phyloP scores from a whole-genome alignment of 2,797 vertebrate genomes.

The Gobionotothen gibberifrons region DNA sequence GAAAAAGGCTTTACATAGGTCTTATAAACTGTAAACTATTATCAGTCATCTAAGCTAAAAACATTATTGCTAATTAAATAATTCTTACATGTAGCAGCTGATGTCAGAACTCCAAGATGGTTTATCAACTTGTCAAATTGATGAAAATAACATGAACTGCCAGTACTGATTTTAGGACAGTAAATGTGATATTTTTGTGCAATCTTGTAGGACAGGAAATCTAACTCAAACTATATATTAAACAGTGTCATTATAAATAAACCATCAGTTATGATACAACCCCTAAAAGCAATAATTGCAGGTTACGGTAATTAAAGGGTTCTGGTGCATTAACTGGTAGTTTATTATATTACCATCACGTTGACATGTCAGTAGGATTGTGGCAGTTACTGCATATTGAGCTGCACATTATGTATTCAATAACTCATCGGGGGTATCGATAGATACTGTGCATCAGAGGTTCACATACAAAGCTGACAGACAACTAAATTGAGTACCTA shows the following conservation, averaged over 20 bases:
- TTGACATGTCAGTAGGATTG: conserved; percentile 16
- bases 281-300: conserved; percentile 7
- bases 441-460: conserved; percentile 49
- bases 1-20: conserved; percentile 15
- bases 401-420: conserved; percentile 56
- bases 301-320: conserved; percentile 2
- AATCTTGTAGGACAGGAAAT: neutral
- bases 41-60: conserved; percentile 45
- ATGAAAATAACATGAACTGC: neutral
- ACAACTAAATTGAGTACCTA: conserved; percentile 57
- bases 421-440: conserved; percentile 45
- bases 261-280: conserved; percentile 2
- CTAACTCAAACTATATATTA: neutral
- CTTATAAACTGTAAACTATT: conserved; percentile 29
- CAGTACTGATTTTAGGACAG: neutral
- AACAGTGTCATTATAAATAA: conserved; percentile 4
- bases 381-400: conserved; percentile 39
- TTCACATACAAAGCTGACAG: conserved; percentile 50
- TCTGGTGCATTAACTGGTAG: conserved; percentile 8
- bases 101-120: conserved; percentile 20
- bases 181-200: neutral
- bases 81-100: conserved; percentile 44
- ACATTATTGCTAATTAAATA: conserved; percentile 56
- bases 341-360: conserved; percentile 29
- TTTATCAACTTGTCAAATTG: too few species aligned